Conservation (phyloP, 2,113 vertebrate species). For the Speoplatyrhinus poulsoni region DNA sequence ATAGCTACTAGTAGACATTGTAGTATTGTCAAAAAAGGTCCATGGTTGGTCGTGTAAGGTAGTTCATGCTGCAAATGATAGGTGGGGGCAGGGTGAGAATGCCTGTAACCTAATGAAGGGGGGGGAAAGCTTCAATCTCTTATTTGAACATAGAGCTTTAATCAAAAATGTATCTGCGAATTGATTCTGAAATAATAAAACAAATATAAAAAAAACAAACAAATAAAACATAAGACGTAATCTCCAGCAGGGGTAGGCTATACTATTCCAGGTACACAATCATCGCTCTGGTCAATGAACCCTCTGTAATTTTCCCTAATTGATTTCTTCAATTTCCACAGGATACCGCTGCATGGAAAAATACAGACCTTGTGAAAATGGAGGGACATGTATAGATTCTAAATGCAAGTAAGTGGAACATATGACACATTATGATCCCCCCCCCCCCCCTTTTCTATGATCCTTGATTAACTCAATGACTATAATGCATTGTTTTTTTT, state of each 20-base stretch:
- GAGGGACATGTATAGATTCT: constrained; percentile 76
- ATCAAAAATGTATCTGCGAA: constrained; percentile 35
- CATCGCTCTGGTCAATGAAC: background rate
- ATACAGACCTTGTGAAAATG: constrained; percentile 78
- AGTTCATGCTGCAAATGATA: background rate
- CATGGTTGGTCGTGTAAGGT: background rate
- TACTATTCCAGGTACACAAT: background rate
- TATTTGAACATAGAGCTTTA: constrained; percentile 61
- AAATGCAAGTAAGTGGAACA: constrained; percentile 79
- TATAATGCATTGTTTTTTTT: background rate
- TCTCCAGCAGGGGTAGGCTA: too few species aligned
- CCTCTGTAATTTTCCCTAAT: constrained; percentile 28
- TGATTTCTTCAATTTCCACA: constrained; percentile 59
- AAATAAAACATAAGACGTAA: too few species aligned
- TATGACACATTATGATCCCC: background rate
- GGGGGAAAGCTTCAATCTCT: constrained; percentile 28
- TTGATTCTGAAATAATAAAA: background rate
- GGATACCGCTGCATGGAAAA: constrained; percentile 75
- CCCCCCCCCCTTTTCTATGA: background rate
- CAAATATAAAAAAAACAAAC: background rate
- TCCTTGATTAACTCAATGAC: background rate
- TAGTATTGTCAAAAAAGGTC: background rate
- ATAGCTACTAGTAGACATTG: background rate
- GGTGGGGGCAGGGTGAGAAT: background rate
- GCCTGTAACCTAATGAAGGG: constrained; percentile 15